These are phyloP conservation scores for Zaprionus africanus DNA, from an alignment of 1,140 invertebrate species.

Conservation along the genomic window DNA sequence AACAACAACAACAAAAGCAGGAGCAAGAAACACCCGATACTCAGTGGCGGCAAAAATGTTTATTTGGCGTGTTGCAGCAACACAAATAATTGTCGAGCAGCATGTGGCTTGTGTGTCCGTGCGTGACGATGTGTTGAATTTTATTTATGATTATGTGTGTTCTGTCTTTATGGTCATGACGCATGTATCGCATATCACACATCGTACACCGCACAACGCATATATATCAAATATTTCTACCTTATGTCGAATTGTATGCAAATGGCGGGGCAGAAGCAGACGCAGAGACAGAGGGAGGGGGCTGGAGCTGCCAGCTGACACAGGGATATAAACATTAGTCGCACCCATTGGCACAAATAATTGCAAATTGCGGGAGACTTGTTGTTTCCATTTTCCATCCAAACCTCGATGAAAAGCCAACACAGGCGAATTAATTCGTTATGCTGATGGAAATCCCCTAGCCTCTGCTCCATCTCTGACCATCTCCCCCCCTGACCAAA, in stretches of 20 bases:
- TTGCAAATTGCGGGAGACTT: slow-evolving; percentile 25
- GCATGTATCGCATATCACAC: slow-evolving; percentile 25
- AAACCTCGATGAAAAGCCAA: slow-evolving; percentile 1
- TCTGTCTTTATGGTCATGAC: slow-evolving; percentile 52
- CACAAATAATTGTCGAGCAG: slow-evolving; percentile 81
- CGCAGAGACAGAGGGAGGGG: no score
- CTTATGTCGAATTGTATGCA: slow-evolving; percentile 48
- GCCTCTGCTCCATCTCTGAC: slow-evolving; percentile 5
- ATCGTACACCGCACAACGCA: slow-evolving; percentile 1
- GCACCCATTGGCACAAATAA: slow-evolving; percentile 33
- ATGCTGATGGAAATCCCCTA: slow-evolving; percentile 62
- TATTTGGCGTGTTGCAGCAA: slow-evolving; percentile 80
- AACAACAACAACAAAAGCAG: background rate
- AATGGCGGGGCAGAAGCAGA: slow-evolving; percentile 9
- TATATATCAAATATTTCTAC: slow-evolving; percentile 49
- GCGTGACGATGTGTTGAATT: slow-evolving; percentile 44
- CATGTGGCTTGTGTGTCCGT: slow-evolving; percentile 64
- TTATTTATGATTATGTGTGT: slow-evolving; percentile 74
- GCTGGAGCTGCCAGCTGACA: slow-evolving; percentile 27
- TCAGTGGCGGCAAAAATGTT: slow-evolving; percentile 55
- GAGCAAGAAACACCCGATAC: background rate
- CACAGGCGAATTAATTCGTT: slow-evolving; percentile 24
- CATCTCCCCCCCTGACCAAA: background rate
- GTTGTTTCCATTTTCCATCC: slow-evolving; percentile 4
- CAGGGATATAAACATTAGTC: slow-evolving; percentile 34